Base-by-base conservation (phyloP, 2,797 vertebrate species). In the Thunnus albacares region DNA sequence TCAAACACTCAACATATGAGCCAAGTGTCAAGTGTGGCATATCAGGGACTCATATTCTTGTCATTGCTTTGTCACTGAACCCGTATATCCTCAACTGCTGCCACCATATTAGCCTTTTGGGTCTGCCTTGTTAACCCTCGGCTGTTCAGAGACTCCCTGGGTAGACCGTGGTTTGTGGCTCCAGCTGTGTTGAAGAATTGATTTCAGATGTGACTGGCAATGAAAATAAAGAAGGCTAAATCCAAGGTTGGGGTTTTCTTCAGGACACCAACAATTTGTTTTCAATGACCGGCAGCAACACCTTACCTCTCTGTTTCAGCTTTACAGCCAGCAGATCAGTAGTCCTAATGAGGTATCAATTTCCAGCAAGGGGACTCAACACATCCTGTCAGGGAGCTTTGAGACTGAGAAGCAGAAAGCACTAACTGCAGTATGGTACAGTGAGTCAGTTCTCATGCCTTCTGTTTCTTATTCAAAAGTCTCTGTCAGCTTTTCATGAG, bases 281-380 rank as follows among this genome's bases (percentile, higher is more conserved):
- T 82, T 65, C 59, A 73, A 61, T 47, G 68, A 71, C 43, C 17
- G 1, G 57, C 77, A 61, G 69, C 72, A 82, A 71, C 77, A 83
- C 62, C 63, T 79, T 47, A 62, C 55, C 58, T 71, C 77, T 75
- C 62, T 28, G 33, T 60, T 57, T 82, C 30, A 63, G 66, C 28
- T 51, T 77, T 26, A 62, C 71, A 79, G 74, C 61, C 80, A 61
- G 69, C 30, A 71, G 76, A 84, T 84, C 47, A 30, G 83, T 70
- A 12, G 45, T 57, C 90, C 69, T 89, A 84, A 92, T 84, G 71
- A 86, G 84, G 78, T 80, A 77, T 90, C 89, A 20, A 64, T 80
- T 91, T 91, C 59, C 79, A 85, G 47, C 5, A 24, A 77, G 83
- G 75, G 75, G 83, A 73, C 61, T 53, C 59, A 87, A 86, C 81